Evolutionary conservation across 2,888 invertebrate genomes (phyloP).

Genomic region (Acrocyrtus sp.): DNA sequence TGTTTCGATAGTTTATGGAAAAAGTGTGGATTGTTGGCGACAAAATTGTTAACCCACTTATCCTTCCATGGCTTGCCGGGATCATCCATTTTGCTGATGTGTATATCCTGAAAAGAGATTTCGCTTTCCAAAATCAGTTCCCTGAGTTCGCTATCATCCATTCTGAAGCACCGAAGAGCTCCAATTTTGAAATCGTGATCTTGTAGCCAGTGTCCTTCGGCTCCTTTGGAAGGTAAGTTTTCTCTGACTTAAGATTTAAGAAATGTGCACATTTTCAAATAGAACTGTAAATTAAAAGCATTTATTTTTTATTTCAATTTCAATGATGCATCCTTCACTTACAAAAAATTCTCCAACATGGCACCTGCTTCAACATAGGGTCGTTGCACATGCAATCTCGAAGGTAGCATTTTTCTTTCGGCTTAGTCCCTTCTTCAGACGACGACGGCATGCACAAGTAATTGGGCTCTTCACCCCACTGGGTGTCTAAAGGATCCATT

Average conservation of each 20-base stretch:
- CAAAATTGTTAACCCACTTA: neutral
- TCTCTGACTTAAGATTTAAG: neutral
- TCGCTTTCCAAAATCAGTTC: neutral
- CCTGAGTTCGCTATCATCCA: neutral
- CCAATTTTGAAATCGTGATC: too few relatives aligned
- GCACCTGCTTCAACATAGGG: neutral
- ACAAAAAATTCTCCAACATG: neutral
- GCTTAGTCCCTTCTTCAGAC: neutral
- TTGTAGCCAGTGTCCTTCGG: neutral
- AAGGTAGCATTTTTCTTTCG: neutral
- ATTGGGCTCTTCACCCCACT: too few relatives aligned
- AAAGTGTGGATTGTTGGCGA: neutral
- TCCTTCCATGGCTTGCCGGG: neutral
- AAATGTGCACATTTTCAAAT: too few relatives aligned
- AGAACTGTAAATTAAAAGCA: too few relatives aligned
- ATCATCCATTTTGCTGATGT: neutral
- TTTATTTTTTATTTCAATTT: too few relatives aligned
- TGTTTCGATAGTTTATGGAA: neutral
- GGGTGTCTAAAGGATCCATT: neutral
- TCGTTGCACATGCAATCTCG: neutral
- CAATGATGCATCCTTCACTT: too few relatives aligned
- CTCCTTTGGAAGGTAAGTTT: neutral
- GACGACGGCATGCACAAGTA: neutral
- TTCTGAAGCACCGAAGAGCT: too few relatives aligned
- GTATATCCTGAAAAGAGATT: neutral